Conservation (phyloP, 2,797 vertebrate species). For the Brotula barbata region DNA sequence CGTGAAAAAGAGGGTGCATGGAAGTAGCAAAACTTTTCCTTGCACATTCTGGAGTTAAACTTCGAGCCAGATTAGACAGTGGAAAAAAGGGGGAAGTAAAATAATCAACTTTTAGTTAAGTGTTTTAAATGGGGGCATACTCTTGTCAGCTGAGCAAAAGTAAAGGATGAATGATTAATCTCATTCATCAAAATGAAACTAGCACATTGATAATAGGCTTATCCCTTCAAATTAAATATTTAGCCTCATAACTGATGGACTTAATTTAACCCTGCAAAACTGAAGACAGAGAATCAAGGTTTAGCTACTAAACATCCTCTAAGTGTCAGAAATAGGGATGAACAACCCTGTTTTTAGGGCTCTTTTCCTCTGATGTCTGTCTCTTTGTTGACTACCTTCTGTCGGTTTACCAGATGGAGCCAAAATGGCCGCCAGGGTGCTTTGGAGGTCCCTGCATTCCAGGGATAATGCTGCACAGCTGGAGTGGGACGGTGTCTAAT, state of each 20-base stretch:
- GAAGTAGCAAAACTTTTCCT: slow-evolving; percentile 58
- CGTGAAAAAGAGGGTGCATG: slow-evolving; percentile 42
- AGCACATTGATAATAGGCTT: slow-evolving; percentile 57
- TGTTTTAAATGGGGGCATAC: slow-evolving; percentile 35
- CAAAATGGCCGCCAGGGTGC: slow-evolving; percentile 72
- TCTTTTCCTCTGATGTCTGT: slow-evolving; percentile 33
- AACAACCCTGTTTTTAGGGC: slow-evolving; percentile 47
- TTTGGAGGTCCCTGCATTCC: slow-evolving; percentile 73
- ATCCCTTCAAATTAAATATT: slow-evolving; percentile 59
- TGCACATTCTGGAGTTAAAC: slow-evolving; percentile 59
- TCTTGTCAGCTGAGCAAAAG: slow-evolving; percentile 60
- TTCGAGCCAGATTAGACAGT: slow-evolving; percentile 70
- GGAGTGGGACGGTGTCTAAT: slow-evolving; percentile 73
- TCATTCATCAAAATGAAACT: slow-evolving; percentile 55
- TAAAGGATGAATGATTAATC: slow-evolving; percentile 55
- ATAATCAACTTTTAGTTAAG: slow-evolving; percentile 48
- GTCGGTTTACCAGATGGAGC: slow-evolving; percentile 73
- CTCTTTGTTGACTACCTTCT: slow-evolving; percentile 27
- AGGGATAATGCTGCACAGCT: slow-evolving; percentile 79
- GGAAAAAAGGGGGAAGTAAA: slow-evolving; percentile 38
- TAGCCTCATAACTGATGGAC: slow-evolving; percentile 39
- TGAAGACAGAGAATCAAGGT: too few relatives aligned
- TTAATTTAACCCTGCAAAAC: slow-evolving; percentile 5
- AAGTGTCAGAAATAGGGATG: not conserved
- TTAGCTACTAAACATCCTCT: too few relatives aligned